Base-by-base conservation (phyloP, 2,797 vertebrate genomes). In the Pristis pectinata region DNA sequence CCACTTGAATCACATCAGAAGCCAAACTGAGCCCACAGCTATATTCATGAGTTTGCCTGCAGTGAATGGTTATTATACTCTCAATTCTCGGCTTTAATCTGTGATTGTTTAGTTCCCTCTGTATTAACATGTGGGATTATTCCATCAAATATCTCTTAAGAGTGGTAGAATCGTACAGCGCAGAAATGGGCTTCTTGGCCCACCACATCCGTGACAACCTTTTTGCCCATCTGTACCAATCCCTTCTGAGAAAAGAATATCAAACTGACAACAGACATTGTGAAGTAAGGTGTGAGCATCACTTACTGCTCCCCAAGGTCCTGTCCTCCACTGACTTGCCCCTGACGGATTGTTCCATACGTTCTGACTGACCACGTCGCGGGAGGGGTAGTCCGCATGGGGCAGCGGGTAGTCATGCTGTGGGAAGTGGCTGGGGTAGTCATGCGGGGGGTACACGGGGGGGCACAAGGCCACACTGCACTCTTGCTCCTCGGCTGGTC, bases 221-320 rank as follows among this genome's bases (percentile, higher is more conserved):
- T 22, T 24, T 74, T 5, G 22, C 2, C 70, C 70, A 27, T 22
- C 27, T 74, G 24, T 70, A 74, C 70, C 27, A 74, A 74, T 74
- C 19, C 34, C n/a, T 74, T 17, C n/a, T 93, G 67, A 17, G 6
- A 76, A 92, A 76, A 30, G 7, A 24, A 24, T 41, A 91, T 41
- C 9, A 22, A 91, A 24, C 34, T 10, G 19, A 1, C 7, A 49
- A 74, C 13, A 0, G 44, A 53, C 70, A 8, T 89, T 30, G 4
- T 15, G 5, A 27, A 94, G 49, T 44, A 94, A 74, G 44, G 11
- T 64, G n/a, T 64, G 30, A 30, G 94, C 59, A 95, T 9, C 19
- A 97, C 99, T 97, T 99, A 99, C 99, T 96, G 98, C 98, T 97
- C 99, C 99, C 99, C 99, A 99, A 0, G 99, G 99, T 95, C 99